These are phyloP conservation scores for Harpalus rufipes DNA, from an alignment of 2,888 invertebrate species.

Conservation along the genomic window DNA sequence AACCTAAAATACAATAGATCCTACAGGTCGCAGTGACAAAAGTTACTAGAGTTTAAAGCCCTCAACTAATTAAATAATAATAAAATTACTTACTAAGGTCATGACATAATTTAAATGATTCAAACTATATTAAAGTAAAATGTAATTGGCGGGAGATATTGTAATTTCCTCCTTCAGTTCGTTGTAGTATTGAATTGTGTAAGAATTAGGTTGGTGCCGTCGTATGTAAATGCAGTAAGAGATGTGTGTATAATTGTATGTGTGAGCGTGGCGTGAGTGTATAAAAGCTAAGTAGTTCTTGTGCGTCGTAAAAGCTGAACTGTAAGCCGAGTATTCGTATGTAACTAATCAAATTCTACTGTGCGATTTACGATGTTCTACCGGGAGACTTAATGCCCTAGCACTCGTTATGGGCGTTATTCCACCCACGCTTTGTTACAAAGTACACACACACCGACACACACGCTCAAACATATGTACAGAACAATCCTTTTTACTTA, in stretches of 20 bases:
- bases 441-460: neutral
- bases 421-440: neutral
- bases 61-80: no score
- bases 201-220: neutral
- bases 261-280: neutral
- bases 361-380: slow-evolving; percentile 46
- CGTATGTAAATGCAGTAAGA: neutral
- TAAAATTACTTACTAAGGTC: no score
- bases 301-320: neutral
- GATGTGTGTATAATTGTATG: neutral
- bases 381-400: neutral
- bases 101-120: no score
- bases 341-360: slow-evolving; percentile 57
- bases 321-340: slow-evolving; percentile 1
- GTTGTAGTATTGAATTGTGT: no score
- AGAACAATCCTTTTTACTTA: neutral
- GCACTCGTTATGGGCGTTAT: neutral
- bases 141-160: no score
- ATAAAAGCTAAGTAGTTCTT: neutral
- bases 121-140: no score
- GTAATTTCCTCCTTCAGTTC: no score
- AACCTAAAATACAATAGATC: no score
- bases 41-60: no score
- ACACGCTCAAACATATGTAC: neutral
- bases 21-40: no score